Evolutionary conservation across 2,113 vertebrate genomes (phyloP).

Genomic region (Acanthisitta chloris): DNA sequence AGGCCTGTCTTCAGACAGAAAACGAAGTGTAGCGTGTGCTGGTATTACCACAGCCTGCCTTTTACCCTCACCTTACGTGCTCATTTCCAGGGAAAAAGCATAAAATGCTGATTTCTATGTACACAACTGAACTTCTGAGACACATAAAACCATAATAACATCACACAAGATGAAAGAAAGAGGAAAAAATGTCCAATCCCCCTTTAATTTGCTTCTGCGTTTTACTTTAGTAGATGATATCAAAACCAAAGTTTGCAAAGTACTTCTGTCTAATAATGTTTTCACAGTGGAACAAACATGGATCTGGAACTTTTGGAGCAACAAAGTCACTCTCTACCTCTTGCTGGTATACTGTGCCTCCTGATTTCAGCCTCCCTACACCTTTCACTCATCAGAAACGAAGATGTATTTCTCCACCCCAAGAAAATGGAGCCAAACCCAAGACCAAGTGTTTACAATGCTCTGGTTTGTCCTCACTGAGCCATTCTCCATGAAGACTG

Average conservation of each 20-base stretch:
- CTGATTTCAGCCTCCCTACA: not conserved
- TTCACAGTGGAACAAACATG: rapidly evolving
- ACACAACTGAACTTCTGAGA: not conserved
- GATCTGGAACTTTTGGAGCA: not conserved
- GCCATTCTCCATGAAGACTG: not conserved
- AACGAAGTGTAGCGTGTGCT: not conserved
- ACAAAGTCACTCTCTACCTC: not conserved
- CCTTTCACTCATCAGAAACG: not conserved
- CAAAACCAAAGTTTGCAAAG: not conserved
- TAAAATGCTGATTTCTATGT: not conserved
- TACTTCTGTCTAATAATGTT: not conserved
- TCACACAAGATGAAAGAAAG: not conserved
- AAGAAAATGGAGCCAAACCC: not conserved
- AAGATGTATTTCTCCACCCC: not conserved
- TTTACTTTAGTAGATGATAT: not conserved
- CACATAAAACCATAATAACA: not conserved
- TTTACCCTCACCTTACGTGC: not conserved
- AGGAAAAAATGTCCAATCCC: not conserved
- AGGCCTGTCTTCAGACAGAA: not conserved
- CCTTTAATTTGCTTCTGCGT: not conserved
- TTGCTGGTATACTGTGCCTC: rapidly evolving
- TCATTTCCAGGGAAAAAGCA: not conserved
- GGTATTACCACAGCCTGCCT: not conserved
- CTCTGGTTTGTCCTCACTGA: not conserved
- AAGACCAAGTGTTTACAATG: not conserved